Evolutionary conservation across 2,113 vertebrate species (phyloP).

Genomic region (Uria aalge): DNA sequence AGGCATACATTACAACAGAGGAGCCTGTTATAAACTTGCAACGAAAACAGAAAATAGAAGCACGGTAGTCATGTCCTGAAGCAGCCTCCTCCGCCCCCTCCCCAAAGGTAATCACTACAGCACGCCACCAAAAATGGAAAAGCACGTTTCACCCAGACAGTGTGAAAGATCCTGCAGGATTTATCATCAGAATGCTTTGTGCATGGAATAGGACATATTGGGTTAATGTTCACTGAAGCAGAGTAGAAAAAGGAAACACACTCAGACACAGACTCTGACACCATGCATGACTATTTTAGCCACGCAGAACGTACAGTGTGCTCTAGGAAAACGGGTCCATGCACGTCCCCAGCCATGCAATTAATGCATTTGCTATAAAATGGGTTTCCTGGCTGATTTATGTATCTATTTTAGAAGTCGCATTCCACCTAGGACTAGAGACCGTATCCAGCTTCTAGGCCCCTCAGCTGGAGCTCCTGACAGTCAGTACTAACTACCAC

Average conservation of each 20-base stretch:
- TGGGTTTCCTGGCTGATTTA: background rate
- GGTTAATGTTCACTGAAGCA: background rate
- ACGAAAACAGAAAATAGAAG: background rate
- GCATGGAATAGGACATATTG: background rate
- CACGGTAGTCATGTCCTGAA: background rate
- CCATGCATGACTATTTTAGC: background rate
- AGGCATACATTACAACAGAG: background rate
- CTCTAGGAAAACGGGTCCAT: background rate
- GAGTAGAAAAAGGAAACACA: background rate
- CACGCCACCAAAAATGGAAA: background rate
- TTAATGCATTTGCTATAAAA: background rate
- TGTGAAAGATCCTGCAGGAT: background rate
- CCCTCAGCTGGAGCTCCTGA: background rate
- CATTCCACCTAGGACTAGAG: background rate
- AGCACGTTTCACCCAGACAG: background rate
- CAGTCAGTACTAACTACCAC: background rate
- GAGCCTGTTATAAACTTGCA: background rate
- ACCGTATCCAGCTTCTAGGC: background rate
- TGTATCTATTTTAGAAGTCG: background rate
- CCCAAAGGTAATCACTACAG: background rate
- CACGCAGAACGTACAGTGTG: accelerated
- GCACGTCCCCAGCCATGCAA: background rate
- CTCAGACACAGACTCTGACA: background rate
- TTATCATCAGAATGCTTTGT: background rate
- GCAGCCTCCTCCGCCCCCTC: background rate